phyloP scores from a whole-genome alignment of 2,113 vertebrate species.

The Heteronetta atricapilla region DNA sequence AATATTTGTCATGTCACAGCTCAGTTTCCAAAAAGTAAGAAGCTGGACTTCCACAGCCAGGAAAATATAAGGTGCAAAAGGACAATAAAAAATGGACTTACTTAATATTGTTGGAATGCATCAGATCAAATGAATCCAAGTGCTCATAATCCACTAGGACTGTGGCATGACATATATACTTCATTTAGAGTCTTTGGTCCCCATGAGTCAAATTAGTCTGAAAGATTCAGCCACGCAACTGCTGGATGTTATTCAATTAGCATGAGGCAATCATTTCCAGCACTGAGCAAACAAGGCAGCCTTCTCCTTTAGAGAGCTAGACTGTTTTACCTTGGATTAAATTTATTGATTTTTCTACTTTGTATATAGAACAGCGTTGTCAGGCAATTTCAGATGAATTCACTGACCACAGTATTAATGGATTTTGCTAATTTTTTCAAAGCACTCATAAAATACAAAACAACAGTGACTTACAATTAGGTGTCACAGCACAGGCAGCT shows the following conservation, averaged over 20 bases:
- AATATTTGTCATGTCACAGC: constrained; percentile 15
- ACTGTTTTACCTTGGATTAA: constrained; percentile 44
- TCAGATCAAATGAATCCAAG: constrained; percentile 11
- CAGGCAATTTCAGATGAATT: neutral
- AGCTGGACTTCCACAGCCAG: constrained; percentile 5
- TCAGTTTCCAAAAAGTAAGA: constrained; percentile 35
- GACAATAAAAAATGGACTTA: constrained; percentile 25
- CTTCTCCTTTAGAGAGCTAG: neutral
- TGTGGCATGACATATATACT: constrained; percentile 40
- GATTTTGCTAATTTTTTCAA: constrained; percentile 31
- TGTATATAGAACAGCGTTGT: neutral
- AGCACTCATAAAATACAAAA: neutral
- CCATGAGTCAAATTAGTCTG: neutral
- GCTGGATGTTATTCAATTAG: constrained; percentile 6
- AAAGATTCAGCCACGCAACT: constrained; percentile 1
- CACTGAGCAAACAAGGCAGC: neutral
- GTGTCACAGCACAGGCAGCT: neutral
- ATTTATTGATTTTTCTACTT: constrained; percentile 22
- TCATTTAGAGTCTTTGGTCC: neutral
- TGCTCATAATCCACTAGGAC: constrained; percentile 5
- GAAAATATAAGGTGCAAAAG: constrained; percentile 16
- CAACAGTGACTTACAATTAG: neutral
- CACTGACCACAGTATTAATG: neutral
- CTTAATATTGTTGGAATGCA: constrained; percentile 8
- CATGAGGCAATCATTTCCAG: constrained; percentile 31